Evolutionary conservation across 2,113 vertebrate species (phyloP).

Genomic region (Gambusia holbrooki): DNA sequence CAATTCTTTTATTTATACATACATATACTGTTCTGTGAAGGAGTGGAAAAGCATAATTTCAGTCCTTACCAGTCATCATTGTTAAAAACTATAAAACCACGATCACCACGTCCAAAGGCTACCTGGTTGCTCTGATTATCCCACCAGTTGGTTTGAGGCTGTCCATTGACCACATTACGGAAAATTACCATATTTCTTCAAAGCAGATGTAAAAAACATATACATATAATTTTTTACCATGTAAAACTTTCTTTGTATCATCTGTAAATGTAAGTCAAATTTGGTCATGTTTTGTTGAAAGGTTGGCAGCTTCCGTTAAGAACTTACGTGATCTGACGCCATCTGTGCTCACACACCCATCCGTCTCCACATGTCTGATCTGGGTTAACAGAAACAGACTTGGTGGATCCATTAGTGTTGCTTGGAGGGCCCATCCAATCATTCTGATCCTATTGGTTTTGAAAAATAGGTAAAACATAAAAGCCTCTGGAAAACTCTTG

Average conservation of each 20-base stretch:
- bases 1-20: too few species aligned
- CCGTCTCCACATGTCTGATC: slow-evolving; percentile 89
- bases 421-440: slow-evolving; percentile 91
- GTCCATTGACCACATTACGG: slow-evolving; percentile 86
- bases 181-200: slow-evolving; percentile 92
- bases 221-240: not conserved
- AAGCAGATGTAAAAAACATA: not conserved
- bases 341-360: slow-evolving; percentile 96
- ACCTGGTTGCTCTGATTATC: slow-evolving; percentile 92
- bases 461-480: not conserved
- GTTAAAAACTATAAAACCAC: slow-evolving; percentile 90
- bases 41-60: not conserved
- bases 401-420: slow-evolving; percentile 81
- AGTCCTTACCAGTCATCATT: slow-evolving; percentile 85
- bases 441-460: slow-evolving; percentile 83
- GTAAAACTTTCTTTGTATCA: too few species aligned
- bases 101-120: slow-evolving; percentile 89
- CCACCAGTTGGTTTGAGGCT: slow-evolving; percentile 91
- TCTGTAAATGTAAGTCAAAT: too few species aligned
- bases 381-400: slow-evolving; percentile 85
- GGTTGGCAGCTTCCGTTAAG: too few species aligned
- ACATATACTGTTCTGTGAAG: not conserved
- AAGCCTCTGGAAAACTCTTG: not conserved
- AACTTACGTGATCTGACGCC: slow-evolving; percentile 90
- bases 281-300: too few species aligned